A percentile compares a stretch with the other conserved stretches of the same genome.
Conservation (phyloP, 2,113 vertebrate genomes). For the Epinephelus fuscoguttatus region DNA sequence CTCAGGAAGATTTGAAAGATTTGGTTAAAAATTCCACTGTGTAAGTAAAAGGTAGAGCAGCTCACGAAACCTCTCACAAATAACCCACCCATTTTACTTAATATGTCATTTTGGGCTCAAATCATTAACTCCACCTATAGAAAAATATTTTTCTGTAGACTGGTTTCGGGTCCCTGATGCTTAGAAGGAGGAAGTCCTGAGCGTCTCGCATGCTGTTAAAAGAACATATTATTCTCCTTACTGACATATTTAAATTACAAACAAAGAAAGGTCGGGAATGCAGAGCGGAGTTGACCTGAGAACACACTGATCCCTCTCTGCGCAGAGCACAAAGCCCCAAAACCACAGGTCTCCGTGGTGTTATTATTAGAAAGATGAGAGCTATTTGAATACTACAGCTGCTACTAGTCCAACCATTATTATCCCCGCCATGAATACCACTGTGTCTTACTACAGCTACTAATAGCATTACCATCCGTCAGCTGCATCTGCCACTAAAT, state of each 20-base stretch:
- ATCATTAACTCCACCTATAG: slow-evolving; percentile 37
- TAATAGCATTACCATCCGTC: neutral
- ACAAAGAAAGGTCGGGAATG: slow-evolving; percentile 79
- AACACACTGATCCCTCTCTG: slow-evolving; percentile 46
- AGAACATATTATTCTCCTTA: slow-evolving; percentile 35
- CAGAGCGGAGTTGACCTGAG: slow-evolving; percentile 58
- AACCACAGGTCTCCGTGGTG: slow-evolving; percentile 30
- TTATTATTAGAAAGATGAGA: slow-evolving; percentile 42
- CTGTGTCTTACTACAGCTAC: neutral
- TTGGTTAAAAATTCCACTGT: slow-evolving; percentile 56
- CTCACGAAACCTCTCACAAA: slow-evolving; percentile 13
- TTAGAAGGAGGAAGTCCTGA: neutral
- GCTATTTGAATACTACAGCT: slow-evolving; percentile 14
- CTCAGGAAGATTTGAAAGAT: slow-evolving; percentile 40
- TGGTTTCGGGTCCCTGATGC: slow-evolving; percentile 23
- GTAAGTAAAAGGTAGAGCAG: slow-evolving; percentile 47
- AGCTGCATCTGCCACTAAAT: neutral
- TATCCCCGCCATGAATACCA: slow-evolving; percentile 9
- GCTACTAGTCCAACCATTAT: slow-evolving; percentile 23
- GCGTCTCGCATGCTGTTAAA: neutral
- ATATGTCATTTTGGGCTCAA: slow-evolving; percentile 41
- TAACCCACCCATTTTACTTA: slow-evolving; percentile 2
- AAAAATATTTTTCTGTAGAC: slow-evolving; percentile 14
- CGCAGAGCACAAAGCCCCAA: slow-evolving; percentile 26
- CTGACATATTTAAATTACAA: slow-evolving; percentile 58